Base-by-base conservation (phyloP, 64 coral and sea anemone species). In the Montipora foliosa region DNA sequence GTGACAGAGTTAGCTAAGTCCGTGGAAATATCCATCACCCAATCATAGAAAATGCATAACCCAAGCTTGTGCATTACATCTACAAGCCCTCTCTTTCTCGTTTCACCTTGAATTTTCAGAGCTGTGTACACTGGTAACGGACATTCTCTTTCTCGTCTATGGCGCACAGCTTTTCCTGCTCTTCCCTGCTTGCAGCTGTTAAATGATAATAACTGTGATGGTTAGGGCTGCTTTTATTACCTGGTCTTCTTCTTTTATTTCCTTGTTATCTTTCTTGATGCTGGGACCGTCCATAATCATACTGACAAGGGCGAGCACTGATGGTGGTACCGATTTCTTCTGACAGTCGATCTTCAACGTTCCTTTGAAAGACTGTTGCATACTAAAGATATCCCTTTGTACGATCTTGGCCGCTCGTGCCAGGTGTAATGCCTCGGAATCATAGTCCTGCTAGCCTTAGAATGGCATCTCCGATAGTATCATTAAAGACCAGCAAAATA, bases 21-120 rank as follows among this genome's bases (percentile, higher is more conserved):
- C 0, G 93, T 78, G 29, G 93, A 95, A 9, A 95, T 90, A 55
- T 11, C 19, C 80, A 95, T 47, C 59, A 90, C 87, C 76, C 93
- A 71, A 66, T 95, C 93, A 71, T 90, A 95, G 57, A 80, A 95
- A 45, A 90, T 95, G 2, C 79, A 95, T 60, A 95, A 74, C 9
- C 88, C 93, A 44, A 95, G 75, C 20, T 88, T 87, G 77, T 61
- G 72, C 51, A 95, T 72, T 74, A 74, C 44, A 25, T 92, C 89
- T 4, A 95, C 79, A 17, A 95, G 94, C 22, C 57, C 21, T 8
- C 72, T 80, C 15, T 74, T 82, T 91, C 94, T 91, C 46, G 94
- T 95, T 52, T 86, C 94, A 49, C 78, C 83, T 25, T 95, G 89
- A 55, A 92, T 89, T 88, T 95, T 95, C n/a, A 90, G 64, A 78